Base-by-base conservation (phyloP, 2,113 vertebrate genomes). In the Fulmarus glacialis region DNA sequence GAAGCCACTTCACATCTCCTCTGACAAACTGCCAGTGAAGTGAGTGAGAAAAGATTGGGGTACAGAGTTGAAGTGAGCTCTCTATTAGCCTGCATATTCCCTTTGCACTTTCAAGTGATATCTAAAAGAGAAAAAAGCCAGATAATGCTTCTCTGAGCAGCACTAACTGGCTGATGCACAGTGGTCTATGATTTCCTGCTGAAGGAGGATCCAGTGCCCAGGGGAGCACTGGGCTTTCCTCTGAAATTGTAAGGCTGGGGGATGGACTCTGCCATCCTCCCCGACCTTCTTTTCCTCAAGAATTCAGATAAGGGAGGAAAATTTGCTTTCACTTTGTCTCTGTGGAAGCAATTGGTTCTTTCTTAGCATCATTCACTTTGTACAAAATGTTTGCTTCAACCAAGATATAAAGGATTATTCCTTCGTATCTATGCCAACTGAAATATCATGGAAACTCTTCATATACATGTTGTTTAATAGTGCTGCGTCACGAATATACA, bases 401-500 rank as follows among this genome's bases (percentile, higher is more conserved):
- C 15, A 66, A 36, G 9, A 15, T 12, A 22, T 8, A 63, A 79
- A 93, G 34, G 11, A 60, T 16, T 58, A 23, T 53, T 60, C 16
- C 21, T 60, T 93, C 8, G 5, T 40, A 22, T 38, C 45, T 80
- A 7, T 34, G 30, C 11, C 48, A 45, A 73, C 12, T 52, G 40
- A 89, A 75, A 45, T 38, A 62, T 36, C 5, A 50, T 11, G 5
- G 47, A 87, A 87, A 70, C 4, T 27, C 11, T 71, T 87, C 70
- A 7, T 18, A 85, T 45, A 47, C 1, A 17, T 40, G 83, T 89
- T 58, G 7, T 36, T 84, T 42, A 42, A 73, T 72, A 53, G 26
- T 63, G n/a, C 38, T 58, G 42, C 8, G 26, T n/a, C 38, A 63
- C 0, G 0, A 85, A 38, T 19, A 59, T 45, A 38, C 5, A 3